Conservation (phyloP, 2,888 invertebrate genomes). For the Pristionchus exspectatus region DNA sequence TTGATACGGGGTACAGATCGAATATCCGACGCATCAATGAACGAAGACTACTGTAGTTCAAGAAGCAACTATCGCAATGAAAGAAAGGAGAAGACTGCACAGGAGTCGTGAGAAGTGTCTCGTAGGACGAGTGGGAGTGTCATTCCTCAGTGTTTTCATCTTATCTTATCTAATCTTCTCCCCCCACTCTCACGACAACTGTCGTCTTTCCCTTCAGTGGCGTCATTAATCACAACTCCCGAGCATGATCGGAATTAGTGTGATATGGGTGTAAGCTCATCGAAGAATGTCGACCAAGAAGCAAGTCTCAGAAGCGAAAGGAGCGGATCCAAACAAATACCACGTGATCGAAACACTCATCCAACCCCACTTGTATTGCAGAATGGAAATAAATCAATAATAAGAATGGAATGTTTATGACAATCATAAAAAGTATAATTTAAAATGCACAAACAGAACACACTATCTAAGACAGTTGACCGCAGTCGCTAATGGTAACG, state of each 20-base stretch:
- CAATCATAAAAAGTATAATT: no score
- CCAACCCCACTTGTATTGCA: no score
- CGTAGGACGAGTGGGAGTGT: conserved; percentile 8
- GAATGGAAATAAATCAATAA: no score
- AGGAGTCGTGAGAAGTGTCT: background rate
- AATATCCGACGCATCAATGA: no score
- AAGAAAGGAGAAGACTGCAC: background rate
- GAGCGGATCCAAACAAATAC: no score
- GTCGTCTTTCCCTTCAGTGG: conserved; percentile 31
- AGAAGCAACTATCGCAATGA: background rate
- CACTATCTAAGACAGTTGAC: conserved; percentile 84
- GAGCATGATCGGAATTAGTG: conserved; percentile 2
- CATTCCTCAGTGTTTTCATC: conserved; percentile 37
- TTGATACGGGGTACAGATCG: no score
- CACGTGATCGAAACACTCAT: no score
- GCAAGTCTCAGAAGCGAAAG: no score
- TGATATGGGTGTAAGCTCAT: background rate
- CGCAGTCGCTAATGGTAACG: conserved; percentile 88
- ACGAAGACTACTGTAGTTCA: background rate
- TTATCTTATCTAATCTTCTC: background rate
- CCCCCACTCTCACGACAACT: background rate
- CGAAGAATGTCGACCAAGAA: no score
- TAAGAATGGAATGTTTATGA: no score
- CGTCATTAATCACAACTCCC: background rate
- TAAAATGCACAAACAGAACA: no score